Conservation (phyloP, 2,113 vertebrate genomes). For the Micronisus gabar region DNA sequence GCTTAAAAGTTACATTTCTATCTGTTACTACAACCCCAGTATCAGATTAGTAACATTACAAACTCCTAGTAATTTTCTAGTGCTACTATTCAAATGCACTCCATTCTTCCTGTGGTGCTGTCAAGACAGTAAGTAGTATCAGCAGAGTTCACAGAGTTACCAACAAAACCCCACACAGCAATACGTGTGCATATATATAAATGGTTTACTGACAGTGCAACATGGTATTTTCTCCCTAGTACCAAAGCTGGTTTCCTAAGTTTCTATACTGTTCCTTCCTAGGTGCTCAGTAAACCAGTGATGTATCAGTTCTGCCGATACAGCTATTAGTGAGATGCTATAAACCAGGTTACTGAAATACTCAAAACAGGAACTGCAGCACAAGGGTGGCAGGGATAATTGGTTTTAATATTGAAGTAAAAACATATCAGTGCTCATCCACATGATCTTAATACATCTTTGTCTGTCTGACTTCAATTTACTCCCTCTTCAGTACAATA, state of each 20-base stretch:
- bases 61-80: neutral
- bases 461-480: neutral
- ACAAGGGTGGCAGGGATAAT: neutral
- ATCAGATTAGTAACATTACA: neutral
- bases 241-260: neutral
- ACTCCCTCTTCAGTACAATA: neutral
- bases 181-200: neutral
- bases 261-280: neutral
- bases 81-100: neutral
- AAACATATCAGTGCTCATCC: neutral
- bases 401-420: accelerated
- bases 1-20: neutral
- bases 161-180: neutral
- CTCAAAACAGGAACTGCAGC: neutral
- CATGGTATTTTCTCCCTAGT: neutral
- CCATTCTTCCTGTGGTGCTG: neutral
- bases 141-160: neutral
- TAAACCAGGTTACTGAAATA: neutral
- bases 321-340: neutral
- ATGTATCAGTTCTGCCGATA: neutral
- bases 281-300: neutral
- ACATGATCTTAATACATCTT: neutral
- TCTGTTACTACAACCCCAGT: neutral
- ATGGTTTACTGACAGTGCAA: neutral
- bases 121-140: neutral